Base-by-base conservation (phyloP, 2,113 vertebrate genomes). In the Paedocypris sp. region DNA sequence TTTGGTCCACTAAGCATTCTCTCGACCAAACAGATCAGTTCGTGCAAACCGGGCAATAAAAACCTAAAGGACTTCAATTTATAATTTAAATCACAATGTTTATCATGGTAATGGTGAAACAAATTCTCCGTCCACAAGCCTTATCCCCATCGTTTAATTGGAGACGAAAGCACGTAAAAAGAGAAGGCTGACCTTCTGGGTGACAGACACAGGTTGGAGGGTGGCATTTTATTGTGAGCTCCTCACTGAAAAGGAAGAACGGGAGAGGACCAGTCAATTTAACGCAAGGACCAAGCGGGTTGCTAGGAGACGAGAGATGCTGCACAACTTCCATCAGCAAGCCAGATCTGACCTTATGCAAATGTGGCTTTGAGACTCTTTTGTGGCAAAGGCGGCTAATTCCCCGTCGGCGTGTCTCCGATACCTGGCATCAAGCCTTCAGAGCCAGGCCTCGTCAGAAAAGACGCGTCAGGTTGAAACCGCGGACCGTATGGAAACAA, bases 281-380 rank as follows among this genome's bases (percentile, higher is more conserved):
- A 89, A 85, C 83, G 83, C 87, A 80, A 80, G 78, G 86, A 89
- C 86, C 89, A 86, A 88, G 87, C 85, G 89, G 86, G 94, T 98
- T 97, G 94, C 94, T 97, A 97, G 91, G 94, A 92, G 90, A 98
- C 94, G 76, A 88, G 67, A 82, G 91, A 94, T 90, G 91, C 89
- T 89, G 90, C 82, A 86, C 82, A 95, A 94, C 91, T 95, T 94
- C 89, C 89, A 87, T 89, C 90, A 86, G 88, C 85, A 88, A 90
- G 88, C 81, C 77, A 82, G 86, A 83, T 86, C 87, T 91, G 92
- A 96, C 93, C 92, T 95, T 93, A 93, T 96, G 91, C 91, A 94
- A 96, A 98, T 94, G 76, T 80, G 80, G 82, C 73, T 89, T 84
- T 85, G 85, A 86, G 87, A 88, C 83, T 87, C 89, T 89, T 83